phyloP scores from a whole-genome alignment of 2,113 vertebrate species.

The Mesocricetus auratus region DNA sequence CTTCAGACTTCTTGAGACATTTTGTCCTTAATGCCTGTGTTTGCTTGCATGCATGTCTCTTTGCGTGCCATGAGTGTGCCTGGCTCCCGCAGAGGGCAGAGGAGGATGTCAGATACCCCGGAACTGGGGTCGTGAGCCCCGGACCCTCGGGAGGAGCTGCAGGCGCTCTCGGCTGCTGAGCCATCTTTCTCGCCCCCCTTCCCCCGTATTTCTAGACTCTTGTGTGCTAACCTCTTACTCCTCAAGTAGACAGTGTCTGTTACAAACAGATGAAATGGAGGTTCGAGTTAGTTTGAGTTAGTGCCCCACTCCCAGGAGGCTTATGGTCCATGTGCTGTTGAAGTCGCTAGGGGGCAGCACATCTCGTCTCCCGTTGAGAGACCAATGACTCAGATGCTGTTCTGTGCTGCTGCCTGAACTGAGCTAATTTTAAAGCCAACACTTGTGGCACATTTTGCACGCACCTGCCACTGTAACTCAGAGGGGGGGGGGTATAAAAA shows the following conservation, averaged over 20 bases:
- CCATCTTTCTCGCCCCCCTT: neutral
- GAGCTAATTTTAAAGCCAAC: slow-evolving; percentile 76
- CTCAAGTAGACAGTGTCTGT: neutral
- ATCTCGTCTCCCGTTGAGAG: neutral
- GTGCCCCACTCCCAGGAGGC: neutral
- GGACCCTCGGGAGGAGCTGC: neutral
- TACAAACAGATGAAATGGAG: neutral
- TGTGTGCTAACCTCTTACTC: neutral
- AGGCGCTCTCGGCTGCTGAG: neutral
- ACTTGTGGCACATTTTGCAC: slow-evolving; percentile 36
- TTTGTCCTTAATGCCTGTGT: neutral
- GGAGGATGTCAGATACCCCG: neutral
- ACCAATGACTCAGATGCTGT: neutral
- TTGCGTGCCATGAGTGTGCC: neutral
- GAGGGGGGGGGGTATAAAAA: neutral
- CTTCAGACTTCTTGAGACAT: neutral
- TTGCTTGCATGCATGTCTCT: neutral
- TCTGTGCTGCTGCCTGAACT: neutral
- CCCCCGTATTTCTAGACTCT: too few relatives aligned
- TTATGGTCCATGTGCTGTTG: neutral
- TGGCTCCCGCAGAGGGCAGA: neutral
- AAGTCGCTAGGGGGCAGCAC: slow-evolving; percentile 87
- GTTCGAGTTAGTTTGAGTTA: neutral
- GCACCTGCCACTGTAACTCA: slow-evolving; percentile 79
- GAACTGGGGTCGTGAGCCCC: neutral